phyloP scores from a whole-genome alignment of 1,140 invertebrate species.

The Microplitis demolitor region DNA sequence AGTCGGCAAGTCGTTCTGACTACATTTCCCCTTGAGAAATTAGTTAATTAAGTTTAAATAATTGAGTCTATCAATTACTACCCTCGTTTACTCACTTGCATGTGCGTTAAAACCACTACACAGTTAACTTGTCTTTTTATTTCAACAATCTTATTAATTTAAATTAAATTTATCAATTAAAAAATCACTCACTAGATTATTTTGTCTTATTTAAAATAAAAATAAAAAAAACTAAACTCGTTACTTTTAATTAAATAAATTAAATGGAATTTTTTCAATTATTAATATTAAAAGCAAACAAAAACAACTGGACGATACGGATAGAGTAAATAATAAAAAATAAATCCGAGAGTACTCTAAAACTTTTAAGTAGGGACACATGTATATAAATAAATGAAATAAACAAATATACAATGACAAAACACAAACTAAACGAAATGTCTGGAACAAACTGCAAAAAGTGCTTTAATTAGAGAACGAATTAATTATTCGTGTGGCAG shows the following conservation, averaged over 20 bases:
- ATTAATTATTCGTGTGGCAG: conserved; percentile 36
- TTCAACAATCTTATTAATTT: background rate
- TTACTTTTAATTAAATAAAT: background rate
- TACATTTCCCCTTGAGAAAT: conserved; percentile 33
- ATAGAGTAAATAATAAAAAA: background rate
- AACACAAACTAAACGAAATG: conserved; percentile 21
- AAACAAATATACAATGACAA: background rate
- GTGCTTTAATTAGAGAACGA: conserved; percentile 42
- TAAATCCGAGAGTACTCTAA: conserved; percentile 1
- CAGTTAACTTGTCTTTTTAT: background rate
- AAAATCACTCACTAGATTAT: background rate
- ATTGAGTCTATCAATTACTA: conserved; percentile 30
- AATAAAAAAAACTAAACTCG: no score
- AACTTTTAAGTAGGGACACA: background rate
- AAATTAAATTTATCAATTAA: background rate
- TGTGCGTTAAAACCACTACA: conserved; percentile 3
- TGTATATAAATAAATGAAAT: background rate
- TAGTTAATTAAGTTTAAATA: conserved; percentile 42
- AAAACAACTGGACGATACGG: background rate
- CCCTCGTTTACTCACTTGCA: conserved; percentile 14
- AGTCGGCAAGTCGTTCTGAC: conserved; percentile 7
- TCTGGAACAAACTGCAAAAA: conserved; percentile 16
- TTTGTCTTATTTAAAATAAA: background rate
- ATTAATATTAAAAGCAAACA: background rate
- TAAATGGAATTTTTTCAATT: background rate